Evolutionary conservation across 2,113 vertebrate genomes (phyloP).

Genomic region (Pseudorectes ferrugineus): DNA sequence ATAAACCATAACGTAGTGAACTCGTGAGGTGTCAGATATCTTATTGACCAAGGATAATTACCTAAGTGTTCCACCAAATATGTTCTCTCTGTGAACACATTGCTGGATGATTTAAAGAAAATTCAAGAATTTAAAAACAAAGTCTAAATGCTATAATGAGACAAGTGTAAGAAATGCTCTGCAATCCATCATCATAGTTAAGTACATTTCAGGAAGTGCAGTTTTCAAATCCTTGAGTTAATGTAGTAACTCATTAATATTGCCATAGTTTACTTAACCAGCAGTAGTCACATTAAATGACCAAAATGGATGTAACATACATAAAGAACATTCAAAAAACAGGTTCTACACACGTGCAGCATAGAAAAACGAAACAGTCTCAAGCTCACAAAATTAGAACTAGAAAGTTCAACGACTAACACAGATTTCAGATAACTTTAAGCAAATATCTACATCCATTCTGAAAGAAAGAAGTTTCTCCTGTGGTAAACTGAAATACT

Average conservation of each 20-base stretch:
- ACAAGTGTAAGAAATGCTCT: not conserved
- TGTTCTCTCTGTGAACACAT: not conserved
- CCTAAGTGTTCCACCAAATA: not conserved
- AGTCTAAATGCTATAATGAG: not conserved
- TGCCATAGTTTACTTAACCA: not conserved
- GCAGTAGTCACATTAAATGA: slow-evolving; percentile 12
- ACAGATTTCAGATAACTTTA: slow-evolving; percentile 33
- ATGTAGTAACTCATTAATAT: slow-evolving; percentile 15
- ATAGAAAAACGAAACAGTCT: slow-evolving; percentile 16
- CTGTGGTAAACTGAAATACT: slow-evolving; percentile 43
- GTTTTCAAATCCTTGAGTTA: slow-evolving; percentile 17
- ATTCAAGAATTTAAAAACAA: not conserved
- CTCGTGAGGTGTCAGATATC: not conserved
- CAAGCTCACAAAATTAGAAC: slow-evolving; percentile 45
- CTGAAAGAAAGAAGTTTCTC: slow-evolving; percentile 56
- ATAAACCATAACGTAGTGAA: not conserved
- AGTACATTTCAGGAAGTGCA: slow-evolving; percentile 62
- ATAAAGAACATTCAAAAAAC: slow-evolving; percentile 44
- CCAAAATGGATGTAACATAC: slow-evolving; percentile 37
- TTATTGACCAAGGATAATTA: not conserved
- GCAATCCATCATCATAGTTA: slow-evolving; percentile 43
- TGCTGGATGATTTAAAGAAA: not conserved
- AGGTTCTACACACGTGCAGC: slow-evolving; percentile 59
- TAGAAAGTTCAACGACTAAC: slow-evolving; percentile 21
- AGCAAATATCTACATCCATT: slow-evolving; percentile 62